Evolutionary conservation across 2,888 invertebrate species (phyloP), one percentile per base, ranked within the genome.

Genomic region (Diogma glabrata): DNA sequence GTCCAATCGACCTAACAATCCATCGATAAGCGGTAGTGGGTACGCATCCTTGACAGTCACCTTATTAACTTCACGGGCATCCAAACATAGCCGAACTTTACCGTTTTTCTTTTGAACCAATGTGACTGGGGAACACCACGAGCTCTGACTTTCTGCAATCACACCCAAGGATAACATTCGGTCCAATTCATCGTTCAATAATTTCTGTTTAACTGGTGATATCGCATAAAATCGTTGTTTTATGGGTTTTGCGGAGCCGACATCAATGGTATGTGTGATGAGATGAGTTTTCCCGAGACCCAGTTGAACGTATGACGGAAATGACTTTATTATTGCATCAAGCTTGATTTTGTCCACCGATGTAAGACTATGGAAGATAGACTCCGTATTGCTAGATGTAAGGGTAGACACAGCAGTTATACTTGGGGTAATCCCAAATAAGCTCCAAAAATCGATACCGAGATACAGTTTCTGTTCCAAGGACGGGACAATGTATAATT

Each of bases 111-210:
- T n/a, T n/a, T n/a, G n/a, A n/a, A n/a, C n/a, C n/a, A n/a, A n/a
- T n/a, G 60, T 57, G 5, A 62, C 58, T 2, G 61, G 61, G 4
- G 60, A 61, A 7, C 58, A 58, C 63, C 63, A 63, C 2, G 57
- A 52, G 22, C 61, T 63, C 1, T 54, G 52, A 0, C 59, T 61
- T 17, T 55, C 57, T 26, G 64, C 63, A 1, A 66, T 58, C 0
- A 65, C 57, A 3, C 57, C 60, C 1, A 57, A 45, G 4, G 22
- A 47, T 2, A 65, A 17, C 64, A 65, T 65, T 3, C 59, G 47
- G 23, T 64, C 61, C 1, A 65, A 56, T 52, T 64, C 63, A 3
- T 53, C 54, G 30, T 55, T 55, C 6, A 56, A 16, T 16, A n/a
- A 26, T 14, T 53, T 53, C 36, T 58, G 56, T 7, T 56, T 48